Base-by-base conservation (phyloP, 2,888 invertebrate species). In the Lomographa bimaculata region DNA sequence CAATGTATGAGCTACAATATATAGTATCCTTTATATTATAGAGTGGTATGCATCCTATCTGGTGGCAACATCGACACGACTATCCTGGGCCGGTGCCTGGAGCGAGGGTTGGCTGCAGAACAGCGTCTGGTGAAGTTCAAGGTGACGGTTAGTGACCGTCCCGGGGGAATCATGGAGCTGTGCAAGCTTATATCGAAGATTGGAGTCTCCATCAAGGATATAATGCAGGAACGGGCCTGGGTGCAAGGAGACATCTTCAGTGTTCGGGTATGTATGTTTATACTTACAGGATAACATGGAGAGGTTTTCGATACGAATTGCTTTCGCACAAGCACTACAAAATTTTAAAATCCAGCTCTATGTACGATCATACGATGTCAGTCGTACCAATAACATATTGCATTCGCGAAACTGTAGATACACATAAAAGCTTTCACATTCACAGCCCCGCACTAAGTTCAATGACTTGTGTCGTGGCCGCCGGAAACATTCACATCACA, bases 201-300 rank as follows among this genome's bases (percentile, higher is more conserved):
- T 14, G 97, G 97, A 0, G 97, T 97, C 6, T 95, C 95, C 19
- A 96, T 98, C 50, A 98, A 98, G 78, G 98, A 98, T 69, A 97
- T 98, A 42, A 95, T 97, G 81, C 98, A 98, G 74, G 98, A 98
- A 72, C 91, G 98, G 35, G 98, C 98, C 1, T 98, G 98, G 98
- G 92, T 98, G 6, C 93, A 93, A 42, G 93, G 94, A 1, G 98
- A 98, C 71, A 95, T 98, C 27, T 97, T 97, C 47, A 89, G 86
- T 54, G 89, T 89, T 53, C 69, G 78, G 56, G 86, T 86, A 51
- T 67, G 67, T 59, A 12, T n/a, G n/a, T n/a, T n/a, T n/a, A n/a
- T n/a, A n/a, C n/a, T n/a, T 7, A 23, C 1, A 2, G 9, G 5
- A 7, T 7, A 11, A 8, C 2, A n/a, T 10, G n/a, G 12, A 9